Evolutionary conservation across 2,888 invertebrate species (phyloP).

Genomic region (Agrenia bidenticulata): DNA sequence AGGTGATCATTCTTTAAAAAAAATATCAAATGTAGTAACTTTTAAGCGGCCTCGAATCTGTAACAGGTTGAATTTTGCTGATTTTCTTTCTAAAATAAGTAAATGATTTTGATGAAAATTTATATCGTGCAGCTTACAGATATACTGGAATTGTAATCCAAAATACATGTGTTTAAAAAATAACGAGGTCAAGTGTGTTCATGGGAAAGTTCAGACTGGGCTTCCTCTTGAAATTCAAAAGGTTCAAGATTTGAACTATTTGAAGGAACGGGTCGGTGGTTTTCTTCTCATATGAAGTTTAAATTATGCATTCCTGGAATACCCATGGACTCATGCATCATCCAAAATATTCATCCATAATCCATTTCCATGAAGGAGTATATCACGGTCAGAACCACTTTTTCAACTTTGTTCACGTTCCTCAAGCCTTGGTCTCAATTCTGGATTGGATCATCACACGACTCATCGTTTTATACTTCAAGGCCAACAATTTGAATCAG

Average conservation of each 20-base stretch:
- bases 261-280: conserved; percentile 2
- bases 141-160: no score
- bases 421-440: background rate
- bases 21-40: no score
- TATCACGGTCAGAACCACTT: conserved; percentile 14
- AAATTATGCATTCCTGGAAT: conserved; percentile 24
- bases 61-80: no score
- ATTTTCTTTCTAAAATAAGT: no score
- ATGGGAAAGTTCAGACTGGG: conserved; percentile 17
- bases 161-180: no score
- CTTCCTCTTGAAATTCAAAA: background rate
- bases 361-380: conserved; percentile 15
- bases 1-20: no score
- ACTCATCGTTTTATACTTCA: background rate
- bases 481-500: conserved; percentile 1
- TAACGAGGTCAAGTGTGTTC: conserved; percentile 15
- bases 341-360: conserved; percentile 10
- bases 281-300: conserved; percentile 13
- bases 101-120: no score
- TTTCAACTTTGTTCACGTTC: background rate
- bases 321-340: conserved; percentile 4
- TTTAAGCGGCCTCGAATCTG: no score
- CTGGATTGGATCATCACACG: conserved; percentile 15
- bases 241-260: background rate
- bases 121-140: no score